These are phyloP conservation scores for Neogobius melanostomus DNA, from an alignment of 2,113 vertebrate species.

Conservation along the genomic window DNA sequence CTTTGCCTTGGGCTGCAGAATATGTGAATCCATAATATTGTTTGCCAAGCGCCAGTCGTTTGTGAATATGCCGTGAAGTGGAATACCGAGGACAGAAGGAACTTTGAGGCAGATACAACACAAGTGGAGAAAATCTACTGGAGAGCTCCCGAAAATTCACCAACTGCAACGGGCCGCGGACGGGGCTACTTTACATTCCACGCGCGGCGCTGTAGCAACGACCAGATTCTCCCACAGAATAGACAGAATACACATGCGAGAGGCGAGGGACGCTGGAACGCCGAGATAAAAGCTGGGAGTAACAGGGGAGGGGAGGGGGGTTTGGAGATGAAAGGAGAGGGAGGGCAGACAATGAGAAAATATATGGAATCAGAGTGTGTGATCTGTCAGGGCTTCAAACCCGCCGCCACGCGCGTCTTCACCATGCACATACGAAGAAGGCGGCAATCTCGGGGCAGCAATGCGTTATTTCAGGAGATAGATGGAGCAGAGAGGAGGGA, in stretches of 20 bases:
- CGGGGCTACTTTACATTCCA: conserved; percentile 69
- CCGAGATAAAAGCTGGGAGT: conserved; percentile 6
- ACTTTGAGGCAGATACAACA: neutral
- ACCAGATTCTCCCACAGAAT: neutral
- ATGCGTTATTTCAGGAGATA: neutral
- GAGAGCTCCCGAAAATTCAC: conserved; percentile 59
- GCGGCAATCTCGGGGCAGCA: conserved; percentile 12
- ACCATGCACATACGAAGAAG: conserved; percentile 12
- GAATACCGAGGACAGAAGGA: conserved; percentile 33
- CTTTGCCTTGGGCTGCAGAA: conserved; percentile 17
- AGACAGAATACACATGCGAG: conserved; percentile 10
- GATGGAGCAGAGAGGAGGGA: conserved; percentile 7
- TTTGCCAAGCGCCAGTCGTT: conserved; percentile 48
- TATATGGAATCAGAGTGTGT: conserved; percentile 19
- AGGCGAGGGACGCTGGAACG: neutral
- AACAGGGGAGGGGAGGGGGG: neutral
- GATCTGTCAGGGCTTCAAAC: conserved; percentile 9
- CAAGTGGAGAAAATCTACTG: conserved; percentile 51
- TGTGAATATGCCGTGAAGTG: conserved; percentile 48
- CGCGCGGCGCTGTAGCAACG: conserved; percentile 26
- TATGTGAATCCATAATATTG: neutral
- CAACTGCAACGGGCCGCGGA: conserved; percentile 29
- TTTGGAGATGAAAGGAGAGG: neutral
- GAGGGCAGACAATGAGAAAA: conserved; percentile 9
- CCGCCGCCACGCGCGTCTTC: neutral